phyloP scores from a whole-genome alignment of 2,888 invertebrate genomes.

The Coleophora flavipennella region DNA sequence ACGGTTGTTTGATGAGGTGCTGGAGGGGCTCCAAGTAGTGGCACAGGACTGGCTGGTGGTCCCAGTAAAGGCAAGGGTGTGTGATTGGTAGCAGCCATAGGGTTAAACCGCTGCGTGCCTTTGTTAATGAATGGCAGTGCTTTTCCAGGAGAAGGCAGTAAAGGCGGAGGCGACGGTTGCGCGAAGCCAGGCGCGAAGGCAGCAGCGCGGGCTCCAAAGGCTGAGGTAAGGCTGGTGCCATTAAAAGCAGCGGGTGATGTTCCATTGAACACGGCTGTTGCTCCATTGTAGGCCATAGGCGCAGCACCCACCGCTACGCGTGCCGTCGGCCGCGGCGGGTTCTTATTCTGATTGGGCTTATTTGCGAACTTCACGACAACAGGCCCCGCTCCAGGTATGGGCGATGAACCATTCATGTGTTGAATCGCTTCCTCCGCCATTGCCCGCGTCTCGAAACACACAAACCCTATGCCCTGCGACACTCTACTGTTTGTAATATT shows the following conservation, averaged over 20 bases:
- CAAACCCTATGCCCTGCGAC: constrained; percentile 67
- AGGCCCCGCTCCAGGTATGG: constrained; percentile 55
- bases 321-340: constrained; percentile 49
- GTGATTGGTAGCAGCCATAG: constrained; percentile 64
- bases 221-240: constrained; percentile 48
- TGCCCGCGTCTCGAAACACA: constrained; percentile 57
- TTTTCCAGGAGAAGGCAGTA: constrained; percentile 65
- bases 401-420: constrained; percentile 58
- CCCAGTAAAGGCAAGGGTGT: constrained; percentile 57
- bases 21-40: constrained; percentile 49
- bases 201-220: constrained; percentile 52
- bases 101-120: constrained; percentile 66
- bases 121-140: constrained; percentile 67
- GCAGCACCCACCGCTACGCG: constrained; percentile 38
- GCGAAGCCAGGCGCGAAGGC: constrained; percentile 55
- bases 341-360: constrained; percentile 60
- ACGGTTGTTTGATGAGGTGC: constrained; percentile 64
- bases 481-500: constrained; percentile 65
- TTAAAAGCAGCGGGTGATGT: constrained; percentile 49
- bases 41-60: constrained; percentile 59
- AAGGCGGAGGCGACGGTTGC: constrained; percentile 60
- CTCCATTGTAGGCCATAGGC: constrained; percentile 55
- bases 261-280: constrained; percentile 52
- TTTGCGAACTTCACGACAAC: constrained; percentile 67
- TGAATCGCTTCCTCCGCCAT: constrained; percentile 66